phyloP scores from a whole-genome alignment of 2,113 vertebrate species.

The Zosterops japonicus region DNA sequence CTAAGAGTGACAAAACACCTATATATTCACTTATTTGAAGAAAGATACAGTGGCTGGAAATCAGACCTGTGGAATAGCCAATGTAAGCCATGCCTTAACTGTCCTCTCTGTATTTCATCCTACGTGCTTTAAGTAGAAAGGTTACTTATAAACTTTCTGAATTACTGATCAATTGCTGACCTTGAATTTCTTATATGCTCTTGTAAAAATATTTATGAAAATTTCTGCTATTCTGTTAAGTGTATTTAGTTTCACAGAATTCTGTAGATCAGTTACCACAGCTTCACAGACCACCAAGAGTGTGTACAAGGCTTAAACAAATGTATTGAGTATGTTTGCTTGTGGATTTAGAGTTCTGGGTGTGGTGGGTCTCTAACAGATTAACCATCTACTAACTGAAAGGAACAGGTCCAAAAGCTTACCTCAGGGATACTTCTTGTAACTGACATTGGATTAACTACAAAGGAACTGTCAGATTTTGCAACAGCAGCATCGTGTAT shows the following conservation, averaged over 20 bases:
- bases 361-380: not conserved
- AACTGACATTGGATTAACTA: constrained; percentile 66
- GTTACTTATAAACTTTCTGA: not conserved
- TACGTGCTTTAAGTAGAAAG: not conserved
- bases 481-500: constrained; percentile 40
- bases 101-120: not conserved
- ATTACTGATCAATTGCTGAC: not conserved
- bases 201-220: not conserved
- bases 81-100: not conserved
- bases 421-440: constrained; percentile 87
- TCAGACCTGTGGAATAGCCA: not conserved
- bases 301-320: not conserved
- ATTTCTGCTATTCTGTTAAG: not conserved
- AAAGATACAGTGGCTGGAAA: not conserved
- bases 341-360: not conserved
- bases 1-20: not conserved
- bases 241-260: not conserved
- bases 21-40: not conserved
- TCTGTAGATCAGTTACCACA: not conserved
- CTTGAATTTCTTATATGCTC: not conserved
- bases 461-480: constrained; percentile 54
- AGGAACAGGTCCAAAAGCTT: not conserved
- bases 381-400: not conserved
- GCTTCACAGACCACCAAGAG: not conserved
- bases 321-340: not conserved